A percentile compares a stretch with the other conserved stretches of the same genome.
Evolutionary conservation across 1,140 invertebrate species (phyloP).

Genomic region (Yoshiicerus persimilis): DNA sequence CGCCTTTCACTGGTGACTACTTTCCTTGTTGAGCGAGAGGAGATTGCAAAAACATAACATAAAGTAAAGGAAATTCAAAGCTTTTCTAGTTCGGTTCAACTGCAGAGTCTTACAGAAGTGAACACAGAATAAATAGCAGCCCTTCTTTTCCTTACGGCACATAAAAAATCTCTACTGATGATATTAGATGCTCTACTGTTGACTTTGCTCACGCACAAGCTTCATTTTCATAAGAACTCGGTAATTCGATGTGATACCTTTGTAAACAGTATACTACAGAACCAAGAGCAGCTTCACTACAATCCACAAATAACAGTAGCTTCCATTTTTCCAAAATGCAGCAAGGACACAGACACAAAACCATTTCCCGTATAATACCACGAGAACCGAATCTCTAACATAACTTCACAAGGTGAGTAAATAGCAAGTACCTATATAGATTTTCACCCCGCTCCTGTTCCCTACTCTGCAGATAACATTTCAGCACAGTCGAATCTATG

Average conservation of each 20-base stretch:
- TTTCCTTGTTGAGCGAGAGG: not conserved
- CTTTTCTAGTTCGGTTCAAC: not conserved
- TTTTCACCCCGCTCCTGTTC: not conserved
- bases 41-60: not conserved
- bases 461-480: too few relatives aligned
- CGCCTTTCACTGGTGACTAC: not conserved
- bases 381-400: not conserved
- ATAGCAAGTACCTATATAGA: too few relatives aligned
- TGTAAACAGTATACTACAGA: not conserved
- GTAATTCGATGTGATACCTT: not conserved
- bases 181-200: conserved; percentile 13
- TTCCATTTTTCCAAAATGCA: not conserved
- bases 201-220: not conserved
- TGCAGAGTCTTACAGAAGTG: not conserved
- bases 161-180: not conserved
- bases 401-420: not conserved
- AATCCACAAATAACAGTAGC: not conserved
- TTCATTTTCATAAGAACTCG: conserved; percentile 3
- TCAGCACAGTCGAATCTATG: not conserved
- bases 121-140: not conserved
- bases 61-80: conserved; percentile 3
- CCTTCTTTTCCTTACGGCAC: conserved; percentile 6
- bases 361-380: not conserved
- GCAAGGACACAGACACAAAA: not conserved
- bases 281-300: not conserved